Base-by-base conservation (phyloP, 2,888 invertebrate genomes). In the Pedicia rivosa region DNA sequence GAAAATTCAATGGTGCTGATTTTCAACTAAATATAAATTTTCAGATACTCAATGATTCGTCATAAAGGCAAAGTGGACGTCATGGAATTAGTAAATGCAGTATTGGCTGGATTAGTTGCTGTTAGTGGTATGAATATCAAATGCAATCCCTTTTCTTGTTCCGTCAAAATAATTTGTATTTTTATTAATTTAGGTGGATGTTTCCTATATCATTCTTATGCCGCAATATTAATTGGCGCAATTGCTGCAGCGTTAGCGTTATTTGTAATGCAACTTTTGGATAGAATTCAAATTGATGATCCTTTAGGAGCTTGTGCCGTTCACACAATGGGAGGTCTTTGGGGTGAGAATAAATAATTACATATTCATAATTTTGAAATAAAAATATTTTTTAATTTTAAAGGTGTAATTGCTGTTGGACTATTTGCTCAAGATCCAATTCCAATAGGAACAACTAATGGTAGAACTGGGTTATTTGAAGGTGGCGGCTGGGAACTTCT, bases 251-350 rank as follows among this genome's bases (percentile, higher is more conserved):
- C 75, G 3, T 62, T 90, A 20, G 76, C 80, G 2, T 78, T 82
- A 20, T 47, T 68, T 2, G 63, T 72, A 1, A 77, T 79, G 59
- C 83, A 83, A 0, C 51, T 87, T 9, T 72, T 91, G 44, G 88
- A 90, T 56, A 70, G 63, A 52, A 50, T 84, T 42, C 72, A 74
- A 8, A 73, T 92, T 2, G 92, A 92, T 51, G 61, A 61, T 46
- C 92, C 92, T 0, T 91, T 92, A 1, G 88, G 90, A 0, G 92
- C 92, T 0, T 77, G 84, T 10, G 72, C 90, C 0, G 90, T 90
- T 2, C 90, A 91, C 52, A 88, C 87, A 45, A 66, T 74, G 10
- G 70, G 74, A 35, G 78, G 78, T 0, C 65, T 78, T 36, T 78
- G 78, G 78, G 78, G 74, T n/a, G n/a, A n/a, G n/a, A n/a, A n/a